phyloP scores from a whole-genome alignment of 2,113 vertebrate species.

The Lanius ludovicianus region DNA sequence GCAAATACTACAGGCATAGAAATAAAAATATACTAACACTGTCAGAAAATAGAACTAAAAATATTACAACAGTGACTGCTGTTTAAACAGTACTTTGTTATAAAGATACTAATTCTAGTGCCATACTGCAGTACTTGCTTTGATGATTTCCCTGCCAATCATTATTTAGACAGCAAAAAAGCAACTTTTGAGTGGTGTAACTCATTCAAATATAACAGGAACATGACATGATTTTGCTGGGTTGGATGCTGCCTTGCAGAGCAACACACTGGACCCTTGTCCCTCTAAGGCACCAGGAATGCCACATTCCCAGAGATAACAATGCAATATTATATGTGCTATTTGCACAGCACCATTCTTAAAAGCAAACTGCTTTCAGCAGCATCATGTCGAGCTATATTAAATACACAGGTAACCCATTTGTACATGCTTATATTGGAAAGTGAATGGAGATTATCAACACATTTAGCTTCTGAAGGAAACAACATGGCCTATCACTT shows the following conservation, averaged over 20 bases:
- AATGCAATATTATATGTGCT: fast-evolving
- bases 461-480: background rate
- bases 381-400: background rate
- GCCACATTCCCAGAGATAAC: background rate
- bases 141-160: background rate
- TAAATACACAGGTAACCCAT: background rate
- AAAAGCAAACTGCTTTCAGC: background rate
- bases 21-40: background rate
- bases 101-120: background rate
- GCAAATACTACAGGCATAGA: background rate
- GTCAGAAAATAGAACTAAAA: background rate
- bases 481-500: background rate
- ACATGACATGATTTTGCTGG: background rate
- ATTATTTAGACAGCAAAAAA: background rate
- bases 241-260: background rate
- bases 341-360: background rate
- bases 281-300: background rate
- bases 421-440: background rate
- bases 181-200: background rate
- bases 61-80: background rate
- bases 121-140: background rate
- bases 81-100: background rate
- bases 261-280: background rate
- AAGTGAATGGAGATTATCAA: background rate
- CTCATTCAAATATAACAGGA: background rate